Conservation (phyloP, 2,113 vertebrate genomes). For the Turnix velox region DNA sequence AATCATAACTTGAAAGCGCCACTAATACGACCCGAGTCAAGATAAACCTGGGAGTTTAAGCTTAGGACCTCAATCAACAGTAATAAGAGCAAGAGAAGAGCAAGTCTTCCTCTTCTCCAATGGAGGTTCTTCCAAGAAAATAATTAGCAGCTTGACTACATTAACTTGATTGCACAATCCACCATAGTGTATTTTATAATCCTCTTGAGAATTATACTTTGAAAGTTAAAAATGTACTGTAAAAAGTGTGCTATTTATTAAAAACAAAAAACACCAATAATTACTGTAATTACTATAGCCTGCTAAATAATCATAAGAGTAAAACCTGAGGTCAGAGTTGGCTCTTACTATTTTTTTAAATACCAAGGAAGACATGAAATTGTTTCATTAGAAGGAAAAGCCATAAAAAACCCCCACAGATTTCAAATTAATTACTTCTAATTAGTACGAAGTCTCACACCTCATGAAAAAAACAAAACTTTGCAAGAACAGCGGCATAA, state of each 20-base stretch:
- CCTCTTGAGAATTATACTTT: background rate
- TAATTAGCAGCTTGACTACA: background rate
- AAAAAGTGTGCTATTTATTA: background rate
- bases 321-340: background rate
- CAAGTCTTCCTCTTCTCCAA: background rate
- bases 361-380: background rate
- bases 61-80: background rate
- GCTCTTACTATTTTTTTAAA: background rate
- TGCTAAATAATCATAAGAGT: background rate
- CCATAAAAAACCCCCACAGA: background rate
- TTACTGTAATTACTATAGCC: background rate
- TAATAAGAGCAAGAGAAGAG: background rate
- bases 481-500: background rate
- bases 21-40: background rate
- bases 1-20: constrained; percentile 27
- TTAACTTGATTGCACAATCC: background rate
- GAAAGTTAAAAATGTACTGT: background rate
- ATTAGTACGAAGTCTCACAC: background rate
- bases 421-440: background rate
- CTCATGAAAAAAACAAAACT: background rate
- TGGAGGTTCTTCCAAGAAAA: background rate
- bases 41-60: background rate
- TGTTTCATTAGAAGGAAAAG: background rate
- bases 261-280: background rate
- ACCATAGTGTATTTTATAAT: background rate